Evolutionary conservation across 2,797 vertebrate genomes (phyloP), one percentile per base, ranked within the genome.

Genomic region (Pseudochaenichthys georgianus): DNA sequence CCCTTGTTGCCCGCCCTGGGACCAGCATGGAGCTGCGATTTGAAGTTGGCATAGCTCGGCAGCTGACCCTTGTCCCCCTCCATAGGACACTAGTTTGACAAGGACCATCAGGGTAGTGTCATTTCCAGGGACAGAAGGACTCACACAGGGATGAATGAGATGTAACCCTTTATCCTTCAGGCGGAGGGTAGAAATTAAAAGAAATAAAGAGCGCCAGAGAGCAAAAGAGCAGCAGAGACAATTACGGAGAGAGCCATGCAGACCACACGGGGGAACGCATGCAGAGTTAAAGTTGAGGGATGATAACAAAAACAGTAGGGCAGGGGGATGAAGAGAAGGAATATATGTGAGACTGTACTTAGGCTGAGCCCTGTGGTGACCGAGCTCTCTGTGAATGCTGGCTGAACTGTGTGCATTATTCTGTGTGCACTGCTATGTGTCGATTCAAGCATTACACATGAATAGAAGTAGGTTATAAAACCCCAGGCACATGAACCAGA

Each of bases 11-110:
- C 59, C 28, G 73, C 64, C 84, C 77, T 85, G 85, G 70, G 81
- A 88, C 55, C 88, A 88, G 90, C 87, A 42, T 70, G 82, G 74
- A 78, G 88, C 84, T 75, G 77, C 70, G 79, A 63, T 90, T 74
- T 88, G 78, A 87, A 83, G 82, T 28, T 41, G 31, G 55, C 73
- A 31, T 63, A 82, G 67, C 74, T 38, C 8, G 43, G 54, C 77
- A 64, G 48, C 64, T 82, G 87, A 91, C 86, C 85, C 57, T 63
- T 59, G 65, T 81, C 74, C 72, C 57, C 47, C 77, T 76, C 70
- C 46, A 45, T 59, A 82, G 88, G 88, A 82, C 71, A 23, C 80
- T 57, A 64, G 75, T 83, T 73, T 87, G 89, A 89, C 77, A 86
- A 59, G 52, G 53, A 84, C 62, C 77, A 81, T 85, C 73, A 60